Evolutionary conservation across 1,140 invertebrate genomes (phyloP).

Genomic region (Harlomillsia oculata): DNA sequence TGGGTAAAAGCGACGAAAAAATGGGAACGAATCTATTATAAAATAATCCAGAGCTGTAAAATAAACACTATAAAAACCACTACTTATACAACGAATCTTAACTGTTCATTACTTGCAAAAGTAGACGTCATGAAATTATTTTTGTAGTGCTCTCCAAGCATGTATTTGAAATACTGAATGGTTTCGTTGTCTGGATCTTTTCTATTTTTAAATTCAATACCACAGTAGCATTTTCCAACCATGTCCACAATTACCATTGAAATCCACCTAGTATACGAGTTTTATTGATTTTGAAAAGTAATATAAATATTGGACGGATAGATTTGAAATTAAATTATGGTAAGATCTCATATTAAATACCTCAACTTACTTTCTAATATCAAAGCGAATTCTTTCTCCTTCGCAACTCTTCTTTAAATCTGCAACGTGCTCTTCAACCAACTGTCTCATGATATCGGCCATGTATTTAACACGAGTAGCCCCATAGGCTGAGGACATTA

Average conservation of each 20-base stretch:
- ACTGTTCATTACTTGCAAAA: neutral
- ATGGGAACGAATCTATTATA: constrained; percentile 4
- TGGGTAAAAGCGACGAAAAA: constrained; percentile 1
- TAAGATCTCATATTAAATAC: neutral
- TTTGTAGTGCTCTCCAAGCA: neutral
- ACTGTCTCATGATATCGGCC: constrained; percentile 38
- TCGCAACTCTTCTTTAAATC: constrained; percentile 16
- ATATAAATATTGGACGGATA: neutral
- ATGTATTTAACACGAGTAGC: constrained; percentile 45
- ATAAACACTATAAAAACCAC: neutral
- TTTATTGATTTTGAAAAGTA: neutral
- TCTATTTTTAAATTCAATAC: constrained; percentile 5
- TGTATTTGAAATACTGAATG: neutral
- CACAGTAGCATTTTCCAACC: constrained; percentile 3
- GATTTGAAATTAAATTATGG: neutral
- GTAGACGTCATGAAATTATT: constrained; percentile 2
- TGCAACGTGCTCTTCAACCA: constrained; percentile 23
- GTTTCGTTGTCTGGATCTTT: constrained; percentile 5
- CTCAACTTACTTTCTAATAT: neutral
- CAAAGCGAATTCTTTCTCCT: neutral
- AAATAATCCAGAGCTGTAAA: neutral
- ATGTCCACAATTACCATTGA: neutral
- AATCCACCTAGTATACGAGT: neutral
- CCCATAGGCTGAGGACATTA: constrained; percentile 47
- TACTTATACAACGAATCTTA: neutral